phyloP scores from a whole-genome alignment of 30 jellyfish, hydroid and myxozoan species.

The Hydractinia echinata region DNA sequence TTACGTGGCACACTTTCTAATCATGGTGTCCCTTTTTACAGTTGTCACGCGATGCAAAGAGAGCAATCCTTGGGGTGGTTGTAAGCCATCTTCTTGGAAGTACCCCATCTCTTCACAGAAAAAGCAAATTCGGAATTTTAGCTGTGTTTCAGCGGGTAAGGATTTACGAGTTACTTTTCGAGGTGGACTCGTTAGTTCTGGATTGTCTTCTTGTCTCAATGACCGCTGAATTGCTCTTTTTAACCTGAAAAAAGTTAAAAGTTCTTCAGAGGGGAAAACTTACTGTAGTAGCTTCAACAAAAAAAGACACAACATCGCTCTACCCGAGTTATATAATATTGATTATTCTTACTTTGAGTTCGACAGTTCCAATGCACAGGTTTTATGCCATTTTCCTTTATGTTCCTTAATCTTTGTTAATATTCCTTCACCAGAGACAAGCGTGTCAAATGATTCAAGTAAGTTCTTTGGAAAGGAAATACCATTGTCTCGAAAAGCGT shows the following conservation, averaged over 20 bases:
- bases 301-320: neutral
- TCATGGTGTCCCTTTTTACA: neutral
- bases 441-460: neutral
- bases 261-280: neutral
- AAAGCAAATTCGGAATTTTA: neutral
- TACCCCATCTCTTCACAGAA: neutral
- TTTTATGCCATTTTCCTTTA: neutral
- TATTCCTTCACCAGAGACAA: neutral
- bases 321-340: neutral
- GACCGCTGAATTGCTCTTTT: neutral
- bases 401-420: neutral
- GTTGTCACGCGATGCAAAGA: neutral
- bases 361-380: no score
- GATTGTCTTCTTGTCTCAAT: neutral
- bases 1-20: neutral
- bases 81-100: neutral
- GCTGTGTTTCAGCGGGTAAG: neutral
- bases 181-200: neutral
- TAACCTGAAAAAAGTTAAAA: neutral
- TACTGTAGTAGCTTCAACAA: neutral
- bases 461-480: neutral
- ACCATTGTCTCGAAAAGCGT: neutral
- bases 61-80: neutral
- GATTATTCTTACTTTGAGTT: no score
- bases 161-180: neutral